These are phyloP conservation scores for Micromesistius poutassou DNA, from an alignment of 2,797 vertebrate genomes.

Conservation along the genomic window DNA sequence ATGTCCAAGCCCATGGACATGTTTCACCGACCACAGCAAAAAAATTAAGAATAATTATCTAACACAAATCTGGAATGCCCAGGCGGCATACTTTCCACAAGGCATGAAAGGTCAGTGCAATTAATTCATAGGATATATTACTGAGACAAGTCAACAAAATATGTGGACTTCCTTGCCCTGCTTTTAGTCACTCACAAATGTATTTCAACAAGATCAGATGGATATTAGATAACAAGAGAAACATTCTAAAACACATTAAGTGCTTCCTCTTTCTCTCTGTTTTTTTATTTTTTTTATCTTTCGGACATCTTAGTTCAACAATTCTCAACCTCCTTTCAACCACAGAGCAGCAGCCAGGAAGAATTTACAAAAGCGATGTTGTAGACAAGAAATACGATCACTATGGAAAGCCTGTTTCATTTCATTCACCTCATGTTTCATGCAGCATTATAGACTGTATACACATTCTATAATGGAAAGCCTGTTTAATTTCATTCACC, in stretches of 20 bases:
- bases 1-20: not conserved
- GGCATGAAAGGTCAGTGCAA: not conserved
- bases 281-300: not conserved
- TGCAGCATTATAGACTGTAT: not conserved
- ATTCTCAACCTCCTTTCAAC: not conserved
- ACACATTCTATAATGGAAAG: not conserved
- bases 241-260: not conserved
- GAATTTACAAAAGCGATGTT: not conserved
- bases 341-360: not conserved
- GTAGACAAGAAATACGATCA: too few species aligned
- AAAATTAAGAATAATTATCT: conserved; percentile 3
- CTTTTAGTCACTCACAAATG: not conserved
- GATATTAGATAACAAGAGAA: not conserved
- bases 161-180: not conserved
- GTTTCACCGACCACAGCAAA: not conserved
- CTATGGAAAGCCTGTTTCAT: not conserved
- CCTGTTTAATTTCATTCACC: not conserved
- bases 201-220: not conserved
- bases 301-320: not conserved
- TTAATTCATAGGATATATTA: not conserved
- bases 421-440: not conserved
- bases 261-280: not conserved
- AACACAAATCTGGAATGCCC: not conserved
- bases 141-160: not conserved
- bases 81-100: not conserved